Evolutionary conservation across 1,140 invertebrate genomes (phyloP).

Genomic region (Ruditapes philippinarum): DNA sequence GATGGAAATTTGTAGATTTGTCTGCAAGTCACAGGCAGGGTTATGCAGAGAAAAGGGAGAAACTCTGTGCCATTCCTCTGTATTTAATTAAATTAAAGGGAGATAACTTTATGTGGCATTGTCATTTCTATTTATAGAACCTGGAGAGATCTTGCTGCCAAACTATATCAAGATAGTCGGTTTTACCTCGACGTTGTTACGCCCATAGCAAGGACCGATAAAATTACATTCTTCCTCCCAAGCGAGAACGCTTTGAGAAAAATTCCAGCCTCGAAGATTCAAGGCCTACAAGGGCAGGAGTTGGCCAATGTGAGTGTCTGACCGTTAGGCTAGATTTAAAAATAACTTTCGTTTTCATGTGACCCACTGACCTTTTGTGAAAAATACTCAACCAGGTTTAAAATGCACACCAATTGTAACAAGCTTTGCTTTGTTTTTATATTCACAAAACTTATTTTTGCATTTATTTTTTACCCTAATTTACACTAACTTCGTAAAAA

Average conservation of each 20-base stretch:
- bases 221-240: conserved; percentile 37
- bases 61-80: too few relatives aligned
- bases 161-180: not conserved
- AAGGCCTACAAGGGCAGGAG: conserved; percentile 1
- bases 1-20: too few relatives aligned
- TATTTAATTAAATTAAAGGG: not conserved
- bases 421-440: too few relatives aligned
- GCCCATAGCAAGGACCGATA: not conserved
- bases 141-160: not conserved
- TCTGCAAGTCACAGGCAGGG: too few relatives aligned
- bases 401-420: too few relatives aligned
- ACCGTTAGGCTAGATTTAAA: not conserved
- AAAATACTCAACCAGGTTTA: too few relatives aligned
- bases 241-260: not conserved
- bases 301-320: conserved; percentile 24
- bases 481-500: too few relatives aligned
- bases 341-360: too few relatives aligned
- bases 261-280: conserved; percentile 19
- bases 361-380: too few relatives aligned
- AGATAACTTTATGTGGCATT: not conserved
- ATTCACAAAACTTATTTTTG: too few relatives aligned
- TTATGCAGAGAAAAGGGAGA: too few relatives aligned
- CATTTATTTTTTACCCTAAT: too few relatives aligned
- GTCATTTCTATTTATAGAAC: conserved; percentile 40
- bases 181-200: conserved; percentile 18